Evolutionary conservation across 2,113 vertebrate genomes (phyloP).

Genomic region (Myotis brandtii): DNA sequence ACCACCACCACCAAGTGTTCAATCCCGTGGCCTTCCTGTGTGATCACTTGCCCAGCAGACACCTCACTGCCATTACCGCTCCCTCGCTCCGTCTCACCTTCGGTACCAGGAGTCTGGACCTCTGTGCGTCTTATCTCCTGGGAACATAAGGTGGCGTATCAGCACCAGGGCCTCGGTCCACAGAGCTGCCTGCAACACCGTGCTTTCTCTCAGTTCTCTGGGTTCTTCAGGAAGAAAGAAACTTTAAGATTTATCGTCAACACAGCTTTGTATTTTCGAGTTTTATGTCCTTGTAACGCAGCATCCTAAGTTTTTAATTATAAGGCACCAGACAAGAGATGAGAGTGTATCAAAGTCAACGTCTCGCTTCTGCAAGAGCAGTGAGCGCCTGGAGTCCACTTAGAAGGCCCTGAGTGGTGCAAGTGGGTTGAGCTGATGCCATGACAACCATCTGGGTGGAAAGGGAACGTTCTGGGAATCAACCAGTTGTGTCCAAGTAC

Average conservation of each 20-base stretch:
- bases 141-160: not conserved
- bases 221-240: not conserved
- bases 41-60: not conserved
- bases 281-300: slow-evolving; percentile 24
- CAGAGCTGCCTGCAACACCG: not conserved
- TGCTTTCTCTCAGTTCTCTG: not conserved
- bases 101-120: not conserved
- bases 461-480: slow-evolving; percentile 59
- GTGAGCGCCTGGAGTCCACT: slow-evolving; percentile 53
- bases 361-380: slow-evolving; percentile 38
- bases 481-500: slow-evolving; percentile 68
- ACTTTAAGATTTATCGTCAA: not conserved
- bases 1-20: not conserved
- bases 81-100: not conserved
- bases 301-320: slow-evolving; percentile 53
- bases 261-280: not conserved
- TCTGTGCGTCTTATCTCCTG: not conserved
- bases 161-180: not conserved
- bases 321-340: not conserved
- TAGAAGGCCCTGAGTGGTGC: slow-evolving; percentile 11
- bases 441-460: slow-evolving; percentile 66
- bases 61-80: not conserved
- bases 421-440: slow-evolving; percentile 50
- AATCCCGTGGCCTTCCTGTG: not conserved
- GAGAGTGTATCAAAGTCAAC: slow-evolving; percentile 40